Percentiles rank a stretch among this genome's conserved stretches.
phyloP scores from a whole-genome alignment of 2,888 invertebrate species.

The Andrena dorsata region DNA sequence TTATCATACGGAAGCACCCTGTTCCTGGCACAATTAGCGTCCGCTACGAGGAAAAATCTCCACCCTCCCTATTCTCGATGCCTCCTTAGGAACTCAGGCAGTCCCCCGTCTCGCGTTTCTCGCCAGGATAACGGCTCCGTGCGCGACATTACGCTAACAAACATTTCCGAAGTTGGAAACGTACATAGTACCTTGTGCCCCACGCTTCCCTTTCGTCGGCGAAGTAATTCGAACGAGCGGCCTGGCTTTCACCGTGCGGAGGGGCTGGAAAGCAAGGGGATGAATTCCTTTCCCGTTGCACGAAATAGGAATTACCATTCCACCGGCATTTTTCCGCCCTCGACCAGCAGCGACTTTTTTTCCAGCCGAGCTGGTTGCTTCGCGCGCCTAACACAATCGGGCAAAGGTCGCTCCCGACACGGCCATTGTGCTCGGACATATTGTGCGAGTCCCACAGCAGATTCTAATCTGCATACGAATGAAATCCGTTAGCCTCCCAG shows the following conservation, averaged over 20 bases:
- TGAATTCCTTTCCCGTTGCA: background rate
- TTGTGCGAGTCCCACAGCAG: conserved; percentile 8
- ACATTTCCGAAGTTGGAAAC: background rate
- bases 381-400: conserved; percentile 34
- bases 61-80: background rate
- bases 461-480: conserved; percentile 66
- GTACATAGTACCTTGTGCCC: background rate
- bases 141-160: background rate
- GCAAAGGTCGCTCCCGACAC: conserved; percentile 27
- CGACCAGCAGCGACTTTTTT: conserved; percentile 25
- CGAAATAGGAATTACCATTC: conserved; percentile 47
- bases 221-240: conserved; percentile 15
- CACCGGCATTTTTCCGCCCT: conserved; percentile 17
- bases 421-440: conserved; percentile 39
- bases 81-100: background rate
- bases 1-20: too few species aligned
- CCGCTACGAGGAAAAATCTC: background rate
- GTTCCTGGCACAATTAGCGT: too few species aligned
- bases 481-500: conserved; percentile 52
- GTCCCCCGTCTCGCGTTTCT: background rate
- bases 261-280: too few species aligned
- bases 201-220: background rate
- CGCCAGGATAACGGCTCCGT: background rate
- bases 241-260: conserved; percentile 1
- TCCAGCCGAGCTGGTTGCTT: conserved; percentile 43